A percentile compares a stretch with the other conserved stretches of the same genome.
phyloP scores from a whole-genome alignment of 2,113 vertebrate species.

The Macaca mulatta region DNA sequence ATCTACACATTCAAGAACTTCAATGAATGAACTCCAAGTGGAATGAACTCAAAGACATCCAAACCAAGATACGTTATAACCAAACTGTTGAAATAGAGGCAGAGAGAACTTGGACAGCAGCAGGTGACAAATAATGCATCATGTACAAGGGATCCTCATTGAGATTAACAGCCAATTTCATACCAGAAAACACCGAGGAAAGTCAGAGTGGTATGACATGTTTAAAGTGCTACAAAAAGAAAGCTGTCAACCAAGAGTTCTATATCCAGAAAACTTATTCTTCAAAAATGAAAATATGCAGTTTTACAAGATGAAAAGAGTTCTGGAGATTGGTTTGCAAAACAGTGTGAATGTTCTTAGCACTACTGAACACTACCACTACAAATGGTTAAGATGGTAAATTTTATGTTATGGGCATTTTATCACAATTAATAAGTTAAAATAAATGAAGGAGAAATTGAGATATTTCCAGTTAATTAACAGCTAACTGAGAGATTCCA shows the following conservation, averaged over 20 bases:
- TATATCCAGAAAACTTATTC: neutral
- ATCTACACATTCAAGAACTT: neutral
- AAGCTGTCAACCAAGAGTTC: neutral
- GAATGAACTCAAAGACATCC: neutral
- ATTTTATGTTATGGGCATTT: neutral
- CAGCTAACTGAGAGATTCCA: neutral
- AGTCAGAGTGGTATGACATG: neutral
- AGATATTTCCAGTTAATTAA: neutral
- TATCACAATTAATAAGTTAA: neutral
- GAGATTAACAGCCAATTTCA: neutral
- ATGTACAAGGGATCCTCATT: neutral
- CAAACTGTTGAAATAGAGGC: neutral
- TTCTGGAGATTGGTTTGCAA: neutral
- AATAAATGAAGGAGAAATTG: neutral
- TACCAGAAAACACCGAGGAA: neutral
- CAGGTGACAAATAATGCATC: neutral
- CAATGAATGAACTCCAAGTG: neutral
- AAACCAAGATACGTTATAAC: neutral
- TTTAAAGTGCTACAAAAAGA: neutral
- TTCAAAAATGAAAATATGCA: neutral
- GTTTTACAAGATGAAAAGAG: neutral
- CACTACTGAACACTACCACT: neutral
- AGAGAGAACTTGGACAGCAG: neutral
- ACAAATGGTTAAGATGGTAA: neutral
- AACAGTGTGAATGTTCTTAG: neutral